Evolutionary conservation across 2,888 invertebrate genomes (phyloP), one percentile per base, ranked within the genome.

Genomic region (Chrysolina oricalcia): DNA sequence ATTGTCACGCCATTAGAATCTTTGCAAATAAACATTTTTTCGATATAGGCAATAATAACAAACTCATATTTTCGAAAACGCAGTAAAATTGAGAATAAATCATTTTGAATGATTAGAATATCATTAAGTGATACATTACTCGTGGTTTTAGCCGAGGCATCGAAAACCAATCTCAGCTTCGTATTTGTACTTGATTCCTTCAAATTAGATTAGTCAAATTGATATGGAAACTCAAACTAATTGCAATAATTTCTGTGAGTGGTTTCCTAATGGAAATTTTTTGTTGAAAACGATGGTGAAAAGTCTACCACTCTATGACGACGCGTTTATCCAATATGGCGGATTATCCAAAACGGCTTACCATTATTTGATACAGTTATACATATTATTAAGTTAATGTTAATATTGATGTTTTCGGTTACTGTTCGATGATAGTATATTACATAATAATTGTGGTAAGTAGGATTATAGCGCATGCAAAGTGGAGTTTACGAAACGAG

Each of bases 121-220:
- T 76, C 73, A 23, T 76, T 76, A 19, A 76, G 50, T 53, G 70
- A 73, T 4, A 46, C 6, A 13, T 70, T 59, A 23, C 35, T 62
- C 1, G 59, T 35, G 9, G 48, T 66, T 66, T 65, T 70, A 13
- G 53, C 43, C 3, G 74, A 74, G 9, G 67, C 77, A 59, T 74
- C 70, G 63, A 73, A 73, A 10, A 74, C 73, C 13, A 70, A 63
- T 4, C 73, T 15, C 35, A 68, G 27, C 46, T 73, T 73, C 9
- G 67, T 73, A 2, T 73, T 73, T 17, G 67, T 13, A 72, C 72
- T 74, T 2, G 65, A 56, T 19, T 72, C 56, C 62, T 74, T 72
- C n/a, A n/a, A n/a, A n/a, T n/a, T 35, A 43, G 43, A 43, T 43
- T 43, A 43, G 43, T 43, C 13, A 43, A 43, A 43, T 43, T 43